Percentiles rank a stretch among this genome's conserved stretches.
These are phyloP conservation scores for Oxygymnocypris stewartii DNA, from an alignment of 2,113 vertebrate genomes.

Conservation along the genomic window DNA sequence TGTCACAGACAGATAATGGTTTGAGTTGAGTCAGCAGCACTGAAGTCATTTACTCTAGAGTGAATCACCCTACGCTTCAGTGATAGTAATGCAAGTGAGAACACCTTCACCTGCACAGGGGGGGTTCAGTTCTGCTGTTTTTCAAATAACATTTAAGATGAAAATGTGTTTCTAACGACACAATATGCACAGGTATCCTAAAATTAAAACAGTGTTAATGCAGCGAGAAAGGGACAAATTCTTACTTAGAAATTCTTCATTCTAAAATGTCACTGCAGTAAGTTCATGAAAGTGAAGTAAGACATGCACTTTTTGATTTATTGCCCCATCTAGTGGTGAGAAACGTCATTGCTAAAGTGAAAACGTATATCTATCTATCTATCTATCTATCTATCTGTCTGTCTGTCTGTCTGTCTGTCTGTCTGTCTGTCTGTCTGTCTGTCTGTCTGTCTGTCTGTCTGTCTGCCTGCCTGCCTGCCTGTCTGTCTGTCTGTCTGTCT, in stretches of 20 bases:
- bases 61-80: slow-evolving; percentile 45
- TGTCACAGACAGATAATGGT: not conserved
- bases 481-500: not conserved
- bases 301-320: not conserved
- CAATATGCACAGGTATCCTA: not conserved
- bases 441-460: no score
- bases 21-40: slow-evolving; percentile 16
- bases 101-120: not conserved
- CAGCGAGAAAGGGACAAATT: not conserved
- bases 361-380: not conserved
- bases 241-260: not conserved
- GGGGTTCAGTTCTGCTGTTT: slow-evolving; percentile 40
- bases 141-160: not conserved
- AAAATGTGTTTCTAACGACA: not conserved
- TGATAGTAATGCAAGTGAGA: not conserved
- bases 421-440: no score
- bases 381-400: not conserved
- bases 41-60: not conserved
- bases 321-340: slow-evolving; percentile 26
- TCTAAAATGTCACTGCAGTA: not conserved
- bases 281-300: not conserved
- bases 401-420: not conserved
- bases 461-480: no score
- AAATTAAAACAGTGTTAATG: not conserved
- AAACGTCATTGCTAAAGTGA: not conserved